These are phyloP conservation scores for Alexandromys fortis DNA, from an alignment of 2,113 vertebrate species.

Conservation along the genomic window DNA sequence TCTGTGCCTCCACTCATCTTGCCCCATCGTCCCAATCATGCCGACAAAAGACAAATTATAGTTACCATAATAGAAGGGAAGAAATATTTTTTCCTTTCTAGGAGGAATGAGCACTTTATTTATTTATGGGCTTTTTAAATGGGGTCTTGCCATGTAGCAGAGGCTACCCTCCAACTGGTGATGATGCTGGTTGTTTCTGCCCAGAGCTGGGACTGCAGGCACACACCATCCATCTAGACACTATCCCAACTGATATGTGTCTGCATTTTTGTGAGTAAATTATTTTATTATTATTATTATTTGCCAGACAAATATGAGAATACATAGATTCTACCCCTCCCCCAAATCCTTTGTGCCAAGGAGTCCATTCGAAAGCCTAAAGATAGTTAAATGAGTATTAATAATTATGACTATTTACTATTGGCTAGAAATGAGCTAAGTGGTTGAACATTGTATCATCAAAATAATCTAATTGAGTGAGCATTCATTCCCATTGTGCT, in stretches of 20 bases:
- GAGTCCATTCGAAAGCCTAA: conserved; percentile 1
- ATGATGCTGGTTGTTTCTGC: no score
- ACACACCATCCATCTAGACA: no score
- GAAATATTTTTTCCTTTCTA: conserved; percentile 27
- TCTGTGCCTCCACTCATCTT: not conserved
- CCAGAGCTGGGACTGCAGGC: not conserved
- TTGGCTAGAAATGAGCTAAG: not conserved
- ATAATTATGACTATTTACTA: not conserved
- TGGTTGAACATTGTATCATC: not conserved
- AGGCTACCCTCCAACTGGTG: not conserved
- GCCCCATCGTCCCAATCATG: not conserved
- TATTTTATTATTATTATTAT: not conserved
- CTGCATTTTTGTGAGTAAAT: not conserved
- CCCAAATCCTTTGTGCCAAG: not conserved
- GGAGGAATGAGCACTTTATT: not conserved
- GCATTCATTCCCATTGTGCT: not conserved
- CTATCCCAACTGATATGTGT: not conserved
- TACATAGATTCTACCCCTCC: not conserved
- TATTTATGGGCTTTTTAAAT: not conserved
- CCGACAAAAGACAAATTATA: not conserved
- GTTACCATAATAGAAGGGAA: not conserved
- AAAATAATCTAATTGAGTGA: not conserved
- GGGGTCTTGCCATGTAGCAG: not conserved
- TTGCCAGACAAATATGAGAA: not conserved
- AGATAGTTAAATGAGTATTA: not conserved